These are phyloP conservation scores for Tipula unca DNA, from an alignment of 2,888 invertebrate genomes.

Conservation along the genomic window DNA sequence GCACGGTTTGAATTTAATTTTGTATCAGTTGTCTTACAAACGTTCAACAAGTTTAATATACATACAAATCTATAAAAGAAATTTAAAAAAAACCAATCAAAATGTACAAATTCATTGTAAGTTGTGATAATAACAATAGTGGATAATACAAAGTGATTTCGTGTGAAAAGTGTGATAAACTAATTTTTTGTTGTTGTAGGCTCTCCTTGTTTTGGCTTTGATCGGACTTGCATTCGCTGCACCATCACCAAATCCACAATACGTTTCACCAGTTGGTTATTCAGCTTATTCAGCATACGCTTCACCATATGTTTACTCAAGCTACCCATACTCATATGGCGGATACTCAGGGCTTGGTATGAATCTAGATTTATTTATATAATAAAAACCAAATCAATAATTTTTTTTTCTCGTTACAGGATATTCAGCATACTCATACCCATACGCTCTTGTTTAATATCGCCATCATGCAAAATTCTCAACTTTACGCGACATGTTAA, in stretches of 20 bases:
- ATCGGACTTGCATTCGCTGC: constrained; percentile 21
- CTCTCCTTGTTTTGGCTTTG: constrained; percentile 23
- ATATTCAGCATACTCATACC: constrained; percentile 1
- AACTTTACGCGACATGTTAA: neutral
- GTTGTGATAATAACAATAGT: constrained; percentile 22
- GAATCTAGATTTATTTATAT: neutral
- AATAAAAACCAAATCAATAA: neutral
- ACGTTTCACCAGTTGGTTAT: constrained; percentile 18
- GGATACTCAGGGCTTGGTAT: constrained; percentile 23
- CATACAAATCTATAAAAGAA: neutral
- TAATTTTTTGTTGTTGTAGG: constrained; percentile 19
- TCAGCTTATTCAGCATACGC: constrained; percentile 23
- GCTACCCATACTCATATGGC: constrained; percentile 21
- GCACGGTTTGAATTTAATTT: neutral
- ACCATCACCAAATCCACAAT: constrained; percentile 23
- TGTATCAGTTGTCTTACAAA: neutral
- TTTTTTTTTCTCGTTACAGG: neutral
- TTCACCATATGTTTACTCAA: constrained; percentile 23
- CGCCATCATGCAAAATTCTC: neutral
- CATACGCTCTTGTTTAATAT: neutral
- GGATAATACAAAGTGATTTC: neutral
- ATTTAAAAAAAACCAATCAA: neutral
- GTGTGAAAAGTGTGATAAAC: neutral
- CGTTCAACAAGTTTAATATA: neutral
- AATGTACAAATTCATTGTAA: constrained; percentile 25